A percentile compares a stretch with the other conserved stretches of the same genome.
phyloP scores from a whole-genome alignment of 2,888 invertebrate genomes.

The Copidosoma aretas region DNA sequence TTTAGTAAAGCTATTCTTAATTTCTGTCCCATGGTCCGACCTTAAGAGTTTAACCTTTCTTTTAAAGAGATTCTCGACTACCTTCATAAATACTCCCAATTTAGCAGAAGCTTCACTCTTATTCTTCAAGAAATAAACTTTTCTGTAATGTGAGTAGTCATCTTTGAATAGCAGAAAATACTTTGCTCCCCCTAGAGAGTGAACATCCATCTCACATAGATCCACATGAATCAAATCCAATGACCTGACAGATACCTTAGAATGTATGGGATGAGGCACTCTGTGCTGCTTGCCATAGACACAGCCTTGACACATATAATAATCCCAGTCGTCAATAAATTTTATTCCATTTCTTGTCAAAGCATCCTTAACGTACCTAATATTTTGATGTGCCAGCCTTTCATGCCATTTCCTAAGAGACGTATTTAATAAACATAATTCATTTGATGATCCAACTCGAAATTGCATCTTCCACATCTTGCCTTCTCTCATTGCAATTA shows the following conservation, averaged over 20 bases:
- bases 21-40: constrained; percentile 50
- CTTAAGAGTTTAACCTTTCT: constrained; percentile 44
- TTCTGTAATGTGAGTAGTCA: constrained; percentile 15
- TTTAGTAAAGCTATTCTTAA: constrained; percentile 45
- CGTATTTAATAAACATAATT: too few relatives aligned
- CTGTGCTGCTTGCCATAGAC: constrained; percentile 47
- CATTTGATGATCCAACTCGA: too few relatives aligned
- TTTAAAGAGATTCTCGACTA: constrained; percentile 50
- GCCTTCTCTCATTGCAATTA: neutral
- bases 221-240: constrained; percentile 47
- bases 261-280: too few relatives aligned
- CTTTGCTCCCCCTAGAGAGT: constrained; percentile 48
- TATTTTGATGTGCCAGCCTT: constrained; percentile 47
- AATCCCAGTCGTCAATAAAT: constrained; percentile 41
- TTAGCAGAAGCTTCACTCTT: constrained; percentile 47
- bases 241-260: neutral
- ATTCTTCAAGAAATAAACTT: constrained; percentile 46
- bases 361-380: constrained; percentile 43
- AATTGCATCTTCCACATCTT: too few relatives aligned
- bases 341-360: constrained; percentile 41
- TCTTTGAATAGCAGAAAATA: constrained; percentile 47
- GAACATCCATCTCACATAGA: constrained; percentile 46
- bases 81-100: constrained; percentile 43
- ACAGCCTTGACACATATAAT: constrained; percentile 48
- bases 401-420: too few relatives aligned